Conservation (phyloP, 2,113 vertebrate species). For the Corythoichthys intestinalis region DNA sequence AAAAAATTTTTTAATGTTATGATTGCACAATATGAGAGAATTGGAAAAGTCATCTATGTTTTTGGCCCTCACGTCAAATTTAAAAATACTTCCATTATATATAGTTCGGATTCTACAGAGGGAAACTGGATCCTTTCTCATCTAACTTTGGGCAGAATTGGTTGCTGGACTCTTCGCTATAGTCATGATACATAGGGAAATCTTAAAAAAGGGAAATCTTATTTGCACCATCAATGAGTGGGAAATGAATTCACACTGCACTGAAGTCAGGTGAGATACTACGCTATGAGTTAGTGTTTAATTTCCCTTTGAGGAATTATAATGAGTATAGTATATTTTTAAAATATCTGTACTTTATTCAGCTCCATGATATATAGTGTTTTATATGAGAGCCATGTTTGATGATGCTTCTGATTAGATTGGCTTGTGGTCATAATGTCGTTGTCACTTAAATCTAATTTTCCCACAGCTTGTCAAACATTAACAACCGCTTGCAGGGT, state of each 20-base stretch:
- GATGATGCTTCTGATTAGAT: neutral
- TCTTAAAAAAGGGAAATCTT: too few relatives aligned
- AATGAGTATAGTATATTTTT: neutral
- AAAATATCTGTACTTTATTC: neutral
- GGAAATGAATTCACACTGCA: neutral
- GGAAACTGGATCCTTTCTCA: too few relatives aligned
- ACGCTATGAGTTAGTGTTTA: neutral
- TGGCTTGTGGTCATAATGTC: neutral
- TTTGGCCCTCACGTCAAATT: too few relatives aligned
- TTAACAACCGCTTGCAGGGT: conserved; percentile 17
- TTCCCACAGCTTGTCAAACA: conserved; percentile 26
- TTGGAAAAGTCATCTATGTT: too few relatives aligned
- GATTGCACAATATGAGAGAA: too few relatives aligned
- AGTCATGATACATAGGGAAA: too few relatives aligned
- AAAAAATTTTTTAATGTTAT: too few relatives aligned
- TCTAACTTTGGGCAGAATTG: neutral
- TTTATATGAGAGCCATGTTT: neutral
- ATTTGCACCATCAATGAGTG: neutral
- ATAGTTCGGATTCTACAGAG: too few relatives aligned
- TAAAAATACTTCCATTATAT: too few relatives aligned
- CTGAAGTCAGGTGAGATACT: neutral
- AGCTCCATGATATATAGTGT: neutral
- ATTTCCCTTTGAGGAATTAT: neutral
- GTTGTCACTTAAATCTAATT: neutral
- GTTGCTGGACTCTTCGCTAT: neutral